A percentile compares a stretch with the other conserved stretches of the same genome.
Evolutionary conservation across 2,888 invertebrate species (phyloP).

Genomic region (Noctua janthe): DNA sequence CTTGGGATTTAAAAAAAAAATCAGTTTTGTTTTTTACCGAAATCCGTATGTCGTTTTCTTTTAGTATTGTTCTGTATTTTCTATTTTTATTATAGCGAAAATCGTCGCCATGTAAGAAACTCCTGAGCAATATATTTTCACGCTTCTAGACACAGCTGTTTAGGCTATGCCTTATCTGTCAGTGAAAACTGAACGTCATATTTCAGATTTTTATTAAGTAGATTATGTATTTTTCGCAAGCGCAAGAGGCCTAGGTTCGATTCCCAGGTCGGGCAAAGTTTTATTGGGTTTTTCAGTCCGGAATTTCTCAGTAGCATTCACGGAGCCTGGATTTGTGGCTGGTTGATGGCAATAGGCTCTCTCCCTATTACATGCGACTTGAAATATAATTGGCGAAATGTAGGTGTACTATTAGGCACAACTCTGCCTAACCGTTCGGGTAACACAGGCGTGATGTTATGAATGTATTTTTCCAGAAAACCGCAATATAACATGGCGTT

Average conservation of each 20-base stretch:
- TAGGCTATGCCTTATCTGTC: too few relatives aligned
- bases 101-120: too few relatives aligned
- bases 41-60: too few relatives aligned
- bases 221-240: neutral
- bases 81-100: too few relatives aligned
- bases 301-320: neutral
- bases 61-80: too few relatives aligned
- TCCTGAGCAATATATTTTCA: too few relatives aligned
- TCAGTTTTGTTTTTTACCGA: too few relatives aligned
- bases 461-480: slow-evolving; percentile 91
- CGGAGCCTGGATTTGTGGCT: neutral
- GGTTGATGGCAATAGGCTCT: neutral
- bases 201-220: too few relatives aligned
- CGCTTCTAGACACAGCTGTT: too few relatives aligned
- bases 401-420: neutral
- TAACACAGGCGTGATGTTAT: neutral
- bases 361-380: neutral
- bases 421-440: neutral
- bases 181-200: neutral
- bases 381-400: neutral
- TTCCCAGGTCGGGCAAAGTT: neutral
- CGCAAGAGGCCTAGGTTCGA: neutral
- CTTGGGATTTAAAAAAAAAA: too few relatives aligned
- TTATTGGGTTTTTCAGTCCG: neutral
- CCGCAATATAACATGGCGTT: slow-evolving; percentile 97